Conservation (phyloP, 2,888 invertebrate genomes). For the Melanotus villosus region DNA sequence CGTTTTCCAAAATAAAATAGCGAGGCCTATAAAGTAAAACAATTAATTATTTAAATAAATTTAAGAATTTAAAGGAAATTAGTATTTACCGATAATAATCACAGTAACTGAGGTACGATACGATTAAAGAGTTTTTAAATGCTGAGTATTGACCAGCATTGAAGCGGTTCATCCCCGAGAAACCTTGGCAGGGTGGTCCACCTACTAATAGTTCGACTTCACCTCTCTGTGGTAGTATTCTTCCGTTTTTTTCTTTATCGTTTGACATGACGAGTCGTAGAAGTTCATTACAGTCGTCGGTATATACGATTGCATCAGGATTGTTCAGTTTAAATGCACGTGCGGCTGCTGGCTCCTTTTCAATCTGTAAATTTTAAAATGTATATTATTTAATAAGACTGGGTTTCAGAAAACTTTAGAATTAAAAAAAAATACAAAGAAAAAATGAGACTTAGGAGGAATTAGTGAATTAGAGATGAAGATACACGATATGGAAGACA, state of each 20-base stretch:
- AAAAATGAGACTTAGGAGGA: too few relatives aligned
- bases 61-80: too few relatives aligned
- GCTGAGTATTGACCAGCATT: constrained; percentile 87
- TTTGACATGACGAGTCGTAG: constrained; percentile 79
- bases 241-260: constrained; percentile 47
- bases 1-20: constrained; percentile 89
- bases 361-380: constrained; percentile 69
- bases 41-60: not conserved
- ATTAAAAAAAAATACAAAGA: not conserved
- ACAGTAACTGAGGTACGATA: constrained; percentile 86
- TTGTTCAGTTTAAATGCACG: constrained; percentile 85
- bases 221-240: constrained; percentile 78
- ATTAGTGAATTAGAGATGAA: too few relatives aligned
- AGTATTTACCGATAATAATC: constrained; percentile 84
- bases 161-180: constrained; percentile 92
- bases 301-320: constrained; percentile 80
- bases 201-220: constrained; percentile 89
- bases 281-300: constrained; percentile 86
- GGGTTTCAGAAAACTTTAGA: not conserved
- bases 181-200: constrained; percentile 92
- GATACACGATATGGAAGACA: too few relatives aligned
- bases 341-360: constrained; percentile 83
- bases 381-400: not conserved
- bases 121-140: constrained; percentile 89
- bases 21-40: constrained; percentile 71